Evolutionary conservation across 2,797 vertebrate genomes (phyloP).

Genomic region (Coracias cyanogaster): DNA sequence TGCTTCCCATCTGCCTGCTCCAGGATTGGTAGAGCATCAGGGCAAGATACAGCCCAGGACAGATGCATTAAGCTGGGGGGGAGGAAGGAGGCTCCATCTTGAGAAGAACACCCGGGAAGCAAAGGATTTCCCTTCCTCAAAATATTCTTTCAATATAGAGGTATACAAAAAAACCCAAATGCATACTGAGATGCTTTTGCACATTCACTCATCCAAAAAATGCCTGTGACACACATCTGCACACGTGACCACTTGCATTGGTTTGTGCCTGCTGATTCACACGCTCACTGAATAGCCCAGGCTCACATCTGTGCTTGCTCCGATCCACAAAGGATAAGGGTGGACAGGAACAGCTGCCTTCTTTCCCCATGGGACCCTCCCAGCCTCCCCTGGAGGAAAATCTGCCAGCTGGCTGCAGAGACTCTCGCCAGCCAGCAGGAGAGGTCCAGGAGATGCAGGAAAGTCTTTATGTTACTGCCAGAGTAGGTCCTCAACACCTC

Average conservation of each 20-base stretch:
- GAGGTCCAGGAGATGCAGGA: neutral
- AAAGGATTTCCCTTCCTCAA: neutral
- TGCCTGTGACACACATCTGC: slow-evolving; percentile 29
- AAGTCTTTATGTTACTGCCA: neutral
- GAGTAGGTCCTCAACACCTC: neutral
- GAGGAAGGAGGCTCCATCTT: neutral
- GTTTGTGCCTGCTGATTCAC: slow-evolving; percentile 44
- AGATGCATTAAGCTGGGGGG: neutral
- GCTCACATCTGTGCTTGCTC: slow-evolving; percentile 29
- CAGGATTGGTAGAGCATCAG: neutral
- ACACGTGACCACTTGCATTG: neutral
- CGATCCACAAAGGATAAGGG: neutral
- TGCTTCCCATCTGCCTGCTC: neutral
- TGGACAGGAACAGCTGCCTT: slow-evolving; percentile 42
- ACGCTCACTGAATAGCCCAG: slow-evolving; percentile 3
- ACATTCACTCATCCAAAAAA: slow-evolving; percentile 53
- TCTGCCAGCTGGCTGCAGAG: slow-evolving; percentile 4
- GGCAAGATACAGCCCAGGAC: neutral
- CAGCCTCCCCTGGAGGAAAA: neutral
- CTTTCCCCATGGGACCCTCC: neutral
- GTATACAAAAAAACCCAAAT: neutral
- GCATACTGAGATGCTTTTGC: slow-evolving; percentile 32
- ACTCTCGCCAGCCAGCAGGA: slow-evolving; percentile 14
- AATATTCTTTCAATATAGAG: neutral
- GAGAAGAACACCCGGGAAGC: neutral